phyloP scores from a whole-genome alignment of 2,797 vertebrate species.

The Poeciliopsis paucimaculata region DNA sequence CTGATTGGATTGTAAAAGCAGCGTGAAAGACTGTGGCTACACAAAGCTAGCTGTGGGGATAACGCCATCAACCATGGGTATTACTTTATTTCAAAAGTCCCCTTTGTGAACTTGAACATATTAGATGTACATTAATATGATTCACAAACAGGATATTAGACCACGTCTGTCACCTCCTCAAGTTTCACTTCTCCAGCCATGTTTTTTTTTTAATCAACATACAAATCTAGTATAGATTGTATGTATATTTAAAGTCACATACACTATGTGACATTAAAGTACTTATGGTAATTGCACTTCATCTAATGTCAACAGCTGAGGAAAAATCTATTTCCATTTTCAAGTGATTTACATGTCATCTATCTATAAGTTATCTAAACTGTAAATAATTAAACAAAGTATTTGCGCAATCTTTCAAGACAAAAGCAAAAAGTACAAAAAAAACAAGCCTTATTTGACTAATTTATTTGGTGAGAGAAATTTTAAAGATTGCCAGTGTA shows the following conservation, averaged over 20 bases:
- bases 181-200: constrained; percentile 5
- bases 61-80: constrained; percentile 9
- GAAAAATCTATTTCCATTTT: neutral
- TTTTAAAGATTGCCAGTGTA: neutral
- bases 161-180: constrained; percentile 7
- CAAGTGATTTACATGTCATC: neutral
- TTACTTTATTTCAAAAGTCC: constrained; percentile 11
- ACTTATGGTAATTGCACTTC: neutral
- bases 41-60: neutral
- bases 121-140: constrained; percentile 20
- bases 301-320: neutral
- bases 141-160: constrained; percentile 25
- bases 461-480: neutral
- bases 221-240: neutral
- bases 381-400: constrained; percentile 15
- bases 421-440: neutral
- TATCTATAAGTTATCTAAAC: constrained; percentile 14
- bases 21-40: constrained; percentile 28
- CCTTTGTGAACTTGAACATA: constrained; percentile 21
- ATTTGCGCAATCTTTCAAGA: neutral
- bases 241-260: too few species aligned
- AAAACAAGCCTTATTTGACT: neutral
- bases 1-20: constrained; percentile 25
- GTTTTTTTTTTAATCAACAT: neutral
- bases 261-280: neutral